These are phyloP conservation scores for Cremastobaeus sp. DNA, from an alignment of 2,888 invertebrate species.

Conservation along the genomic window DNA sequence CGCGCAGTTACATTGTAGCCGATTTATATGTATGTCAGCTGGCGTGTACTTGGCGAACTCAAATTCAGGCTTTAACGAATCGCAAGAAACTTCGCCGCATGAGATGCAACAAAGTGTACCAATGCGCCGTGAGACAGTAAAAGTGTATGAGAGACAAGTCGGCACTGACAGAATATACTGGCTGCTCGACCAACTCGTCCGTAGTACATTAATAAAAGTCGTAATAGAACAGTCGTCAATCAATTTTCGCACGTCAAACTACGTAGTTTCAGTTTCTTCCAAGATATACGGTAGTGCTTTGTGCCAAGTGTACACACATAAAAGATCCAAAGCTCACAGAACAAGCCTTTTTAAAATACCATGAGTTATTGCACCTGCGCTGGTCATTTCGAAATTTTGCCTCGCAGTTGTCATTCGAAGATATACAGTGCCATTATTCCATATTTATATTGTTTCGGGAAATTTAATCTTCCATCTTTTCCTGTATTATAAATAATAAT, in stretches of 20 bases:
- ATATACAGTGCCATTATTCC: constrained; percentile 13
- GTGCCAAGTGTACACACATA: constrained; percentile 27
- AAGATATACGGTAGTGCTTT: constrained; percentile 46
- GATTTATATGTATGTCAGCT: constrained; percentile 25
- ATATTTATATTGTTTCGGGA: constrained; percentile 4
- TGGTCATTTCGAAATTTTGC: constrained; percentile 24
- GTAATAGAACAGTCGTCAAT: constrained; percentile 53
- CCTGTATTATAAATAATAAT: neutral
- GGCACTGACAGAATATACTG: constrained; percentile 45
- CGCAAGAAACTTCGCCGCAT: constrained; percentile 25
- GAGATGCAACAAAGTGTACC: constrained; percentile 40
- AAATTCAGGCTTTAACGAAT: constrained; percentile 37
- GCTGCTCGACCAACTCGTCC: constrained; percentile 42
- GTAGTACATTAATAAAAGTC: constrained; percentile 53
- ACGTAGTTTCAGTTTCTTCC: constrained; percentile 42
- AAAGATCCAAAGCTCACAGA: constrained; percentile 22
- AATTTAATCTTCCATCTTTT: constrained; percentile 13
- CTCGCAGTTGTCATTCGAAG: constrained; percentile 3
- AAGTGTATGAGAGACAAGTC: constrained; percentile 52
- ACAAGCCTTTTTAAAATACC: constrained; percentile 26
- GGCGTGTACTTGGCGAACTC: constrained; percentile 23
- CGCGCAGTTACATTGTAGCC: constrained; percentile 20
- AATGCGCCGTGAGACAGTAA: constrained; percentile 52
- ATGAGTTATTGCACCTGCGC: constrained; percentile 28
- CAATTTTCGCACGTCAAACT: constrained; percentile 45